phyloP scores from a whole-genome alignment of 2,888 invertebrate genomes.

The Drosophila suboccidentalis region DNA sequence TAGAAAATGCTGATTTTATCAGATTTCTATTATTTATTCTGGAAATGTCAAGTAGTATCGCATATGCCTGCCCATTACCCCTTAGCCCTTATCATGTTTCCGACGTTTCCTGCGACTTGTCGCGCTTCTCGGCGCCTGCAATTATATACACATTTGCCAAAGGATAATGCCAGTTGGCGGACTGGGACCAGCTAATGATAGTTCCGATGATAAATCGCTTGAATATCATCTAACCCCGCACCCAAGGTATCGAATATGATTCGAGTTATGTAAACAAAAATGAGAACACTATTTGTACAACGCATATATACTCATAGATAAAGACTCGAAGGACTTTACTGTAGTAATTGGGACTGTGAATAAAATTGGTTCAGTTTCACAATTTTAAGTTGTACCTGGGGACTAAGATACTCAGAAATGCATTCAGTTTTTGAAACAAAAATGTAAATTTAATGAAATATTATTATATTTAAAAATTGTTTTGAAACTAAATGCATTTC shows the following conservation, averaged over 20 bases:
- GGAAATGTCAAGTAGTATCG: constrained; percentile 70
- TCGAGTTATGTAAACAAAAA: constrained; percentile 34
- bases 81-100: neutral
- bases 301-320: neutral
- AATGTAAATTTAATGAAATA: neutral
- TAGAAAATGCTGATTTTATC: constrained; percentile 85
- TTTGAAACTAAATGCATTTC: too few relatives aligned
- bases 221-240: constrained; percentile 45
- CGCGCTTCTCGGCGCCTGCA: constrained; percentile 51
- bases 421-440: neutral
- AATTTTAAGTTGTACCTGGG: neutral
- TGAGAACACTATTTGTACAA: constrained; percentile 5
- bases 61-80: neutral
- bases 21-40: constrained; percentile 82
- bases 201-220: constrained; percentile 63
- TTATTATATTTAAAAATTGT: too few relatives aligned
- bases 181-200: constrained; percentile 60
- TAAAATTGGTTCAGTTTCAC: neutral
- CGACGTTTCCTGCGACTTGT: constrained; percentile 7
- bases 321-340: neutral
- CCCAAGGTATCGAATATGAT: constrained; percentile 10
- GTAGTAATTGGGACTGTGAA: constrained; percentile 9
- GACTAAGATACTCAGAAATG: neutral
- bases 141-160: constrained; percentile 82
- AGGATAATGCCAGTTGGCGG: constrained; percentile 59